Evolutionary conservation across 2,113 vertebrate genomes (phyloP).

Genomic region (Scomber japonicus): DNA sequence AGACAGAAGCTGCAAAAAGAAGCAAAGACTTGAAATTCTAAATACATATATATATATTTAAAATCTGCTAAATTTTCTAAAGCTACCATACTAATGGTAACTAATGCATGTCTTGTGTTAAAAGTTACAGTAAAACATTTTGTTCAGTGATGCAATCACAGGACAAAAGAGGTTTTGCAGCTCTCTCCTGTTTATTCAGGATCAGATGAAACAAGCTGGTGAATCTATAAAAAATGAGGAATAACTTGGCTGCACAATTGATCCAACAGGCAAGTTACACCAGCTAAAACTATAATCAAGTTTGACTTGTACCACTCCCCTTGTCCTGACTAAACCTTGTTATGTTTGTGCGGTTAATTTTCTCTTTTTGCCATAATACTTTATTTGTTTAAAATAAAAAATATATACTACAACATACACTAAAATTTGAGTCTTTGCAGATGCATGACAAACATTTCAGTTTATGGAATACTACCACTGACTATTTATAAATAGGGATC

Average conservation of each 20-base stretch:
- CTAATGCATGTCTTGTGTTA: background rate
- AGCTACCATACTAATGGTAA: background rate
- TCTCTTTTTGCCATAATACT: background rate
- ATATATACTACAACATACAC: background rate
- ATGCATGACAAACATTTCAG: background rate
- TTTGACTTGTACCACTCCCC: background rate
- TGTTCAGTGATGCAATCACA: background rate
- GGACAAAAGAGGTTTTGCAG: background rate
- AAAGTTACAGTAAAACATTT: background rate
- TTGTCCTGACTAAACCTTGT: conserved; percentile 12
- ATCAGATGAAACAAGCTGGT: conserved; percentile 25
- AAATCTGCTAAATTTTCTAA: background rate
- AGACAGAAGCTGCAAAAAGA: conserved; percentile 33
- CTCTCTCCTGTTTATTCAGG: conserved; percentile 3
- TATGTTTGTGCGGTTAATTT: background rate
- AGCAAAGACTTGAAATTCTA: background rate
- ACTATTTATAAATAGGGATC: no score
- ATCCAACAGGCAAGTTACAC: conserved; percentile 10
- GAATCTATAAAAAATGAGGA: conserved; percentile 11
- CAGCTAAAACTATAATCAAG: background rate
- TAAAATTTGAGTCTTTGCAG: background rate
- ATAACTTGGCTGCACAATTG: conserved; percentile 3
- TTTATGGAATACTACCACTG: background rate
- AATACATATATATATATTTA: background rate
- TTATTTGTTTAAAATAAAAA: conserved; percentile 6